Percentiles rank a stretch among this genome's conserved stretches.
Evolutionary conservation across 2,888 invertebrate genomes (phyloP).

Genomic region (Macropis europaea): DNA sequence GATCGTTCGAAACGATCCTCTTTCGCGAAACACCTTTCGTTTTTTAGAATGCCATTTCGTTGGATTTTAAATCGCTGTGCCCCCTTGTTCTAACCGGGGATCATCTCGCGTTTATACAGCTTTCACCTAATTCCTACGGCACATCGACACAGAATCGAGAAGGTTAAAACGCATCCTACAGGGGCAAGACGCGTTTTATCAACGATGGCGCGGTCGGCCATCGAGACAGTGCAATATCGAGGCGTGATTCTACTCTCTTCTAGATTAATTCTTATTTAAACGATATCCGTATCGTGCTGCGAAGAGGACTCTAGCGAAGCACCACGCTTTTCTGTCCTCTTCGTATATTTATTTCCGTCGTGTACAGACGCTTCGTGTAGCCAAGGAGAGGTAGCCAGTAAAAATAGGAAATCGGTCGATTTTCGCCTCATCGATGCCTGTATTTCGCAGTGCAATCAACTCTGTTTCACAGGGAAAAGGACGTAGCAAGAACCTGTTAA

Average conservation of each 20-base stretch:
- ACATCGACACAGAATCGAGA: slow-evolving; percentile 16
- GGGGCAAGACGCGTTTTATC: not conserved
- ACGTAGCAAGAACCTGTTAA: not conserved
- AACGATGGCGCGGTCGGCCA: slow-evolving; percentile 64
- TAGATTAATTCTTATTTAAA: slow-evolving; percentile 42
- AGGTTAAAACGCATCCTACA: slow-evolving; percentile 7
- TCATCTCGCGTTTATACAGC: no score
- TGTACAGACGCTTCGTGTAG: not conserved
- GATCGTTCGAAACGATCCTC: no score
- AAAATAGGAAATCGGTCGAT: not conserved
- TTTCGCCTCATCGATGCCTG: not conserved
- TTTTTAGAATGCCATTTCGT: no score
- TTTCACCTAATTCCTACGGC: slow-evolving; percentile 25
- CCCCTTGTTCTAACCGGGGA: no score
- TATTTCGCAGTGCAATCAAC: not conserved
- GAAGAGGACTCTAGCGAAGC: not conserved
- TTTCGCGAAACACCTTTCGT: no score
- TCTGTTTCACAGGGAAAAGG: not conserved
- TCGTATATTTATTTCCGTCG: slow-evolving; percentile 49
- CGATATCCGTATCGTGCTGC: not conserved
- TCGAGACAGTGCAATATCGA: slow-evolving; percentile 69
- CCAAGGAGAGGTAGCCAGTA: not conserved
- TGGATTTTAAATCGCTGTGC: no score
- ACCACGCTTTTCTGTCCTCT: not conserved
- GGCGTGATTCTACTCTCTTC: slow-evolving; percentile 8